These are phyloP conservation scores for Ophion ellenae DNA, from an alignment of 2,888 invertebrate genomes.

Conservation along the genomic window DNA sequence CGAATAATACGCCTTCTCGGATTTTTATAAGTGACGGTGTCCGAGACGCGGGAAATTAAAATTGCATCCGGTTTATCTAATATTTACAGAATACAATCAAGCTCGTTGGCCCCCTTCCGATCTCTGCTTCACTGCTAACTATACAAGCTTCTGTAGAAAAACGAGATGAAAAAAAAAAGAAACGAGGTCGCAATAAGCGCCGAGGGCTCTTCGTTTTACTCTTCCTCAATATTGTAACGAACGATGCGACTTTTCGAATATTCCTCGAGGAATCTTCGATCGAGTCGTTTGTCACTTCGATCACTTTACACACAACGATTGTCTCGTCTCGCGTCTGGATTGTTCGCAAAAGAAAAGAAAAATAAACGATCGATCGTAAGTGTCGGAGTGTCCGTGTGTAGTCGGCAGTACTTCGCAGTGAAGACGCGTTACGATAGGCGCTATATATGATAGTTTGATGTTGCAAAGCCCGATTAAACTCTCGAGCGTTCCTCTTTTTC, in stretches of 20 bases:
- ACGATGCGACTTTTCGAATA: constrained; percentile 27
- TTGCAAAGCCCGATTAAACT: constrained; percentile 75
- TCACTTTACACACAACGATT: constrained; percentile 54
- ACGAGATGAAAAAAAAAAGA: constrained; percentile 39
- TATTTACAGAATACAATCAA: constrained; percentile 62
- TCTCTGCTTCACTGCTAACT: constrained; percentile 57
- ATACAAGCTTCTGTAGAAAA: constrained; percentile 65
- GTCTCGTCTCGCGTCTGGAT: constrained; percentile 56
- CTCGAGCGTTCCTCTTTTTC: constrained; percentile 51
- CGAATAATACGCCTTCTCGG: constrained; percentile 17
- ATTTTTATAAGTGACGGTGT: not conserved
- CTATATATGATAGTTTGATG: constrained; percentile 52
- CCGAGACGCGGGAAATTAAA: constrained; percentile 44
- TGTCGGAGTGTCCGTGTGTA: constrained; percentile 32
- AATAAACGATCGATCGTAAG: constrained; percentile 36
- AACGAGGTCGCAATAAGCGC: constrained; percentile 28
- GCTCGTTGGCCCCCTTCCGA: constrained; percentile 12
- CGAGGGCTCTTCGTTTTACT: constrained; percentile 24
- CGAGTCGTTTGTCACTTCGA: not conserved
- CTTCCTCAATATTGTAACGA: constrained; percentile 9
- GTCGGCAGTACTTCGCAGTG: constrained; percentile 47
- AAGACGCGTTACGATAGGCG: constrained; percentile 28
- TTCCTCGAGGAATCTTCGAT: constrained; percentile 5
- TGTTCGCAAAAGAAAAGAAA: constrained; percentile 14
- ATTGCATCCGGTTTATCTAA: constrained; percentile 55